Evolutionary conservation across 2,888 invertebrate genomes (phyloP).

Genomic region (Microctonus aethiopoides): DNA sequence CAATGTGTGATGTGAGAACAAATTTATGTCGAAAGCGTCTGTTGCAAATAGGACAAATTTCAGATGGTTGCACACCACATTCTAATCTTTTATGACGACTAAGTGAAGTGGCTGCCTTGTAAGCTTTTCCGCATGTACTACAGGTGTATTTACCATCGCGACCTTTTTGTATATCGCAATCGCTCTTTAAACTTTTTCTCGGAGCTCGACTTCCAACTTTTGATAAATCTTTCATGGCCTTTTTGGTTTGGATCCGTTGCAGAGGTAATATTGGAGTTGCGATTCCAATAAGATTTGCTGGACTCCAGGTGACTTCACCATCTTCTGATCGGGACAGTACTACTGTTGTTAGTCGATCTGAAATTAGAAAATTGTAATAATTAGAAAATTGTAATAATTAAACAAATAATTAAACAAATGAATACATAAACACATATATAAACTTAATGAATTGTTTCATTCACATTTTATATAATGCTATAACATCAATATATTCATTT

Average conservation of each 20-base stretch:
- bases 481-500: not conserved
- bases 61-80: conserved; percentile 64
- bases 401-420: conserved; percentile 4
- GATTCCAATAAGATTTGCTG: conserved; percentile 33
- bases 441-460: not conserved
- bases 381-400: conserved; percentile 34
- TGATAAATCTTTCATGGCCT: not conserved
- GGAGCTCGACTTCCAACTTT: not conserved
- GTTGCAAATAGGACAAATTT: conserved; percentile 65
- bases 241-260: not conserved
- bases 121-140: conserved; percentile 64
- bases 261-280: conserved; percentile 16
- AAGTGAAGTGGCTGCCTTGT: conserved; percentile 63
- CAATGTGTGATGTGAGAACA: conserved; percentile 62
- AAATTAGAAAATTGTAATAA: conserved; percentile 42
- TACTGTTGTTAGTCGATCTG: conserved; percentile 55
- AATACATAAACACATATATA: not conserved
- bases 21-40: conserved; percentile 67
- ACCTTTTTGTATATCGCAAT: conserved; percentile 17
- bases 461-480: not conserved
- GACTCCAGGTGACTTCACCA: conserved; percentile 35
- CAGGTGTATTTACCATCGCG: conserved; percentile 54
- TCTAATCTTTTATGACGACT: conserved; percentile 68
- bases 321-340: conserved; percentile 44
- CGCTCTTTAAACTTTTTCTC: not conserved